Evolutionary conservation across 2,797 vertebrate species (phyloP).

Genomic region (Oceanodroma leucorhoa): DNA sequence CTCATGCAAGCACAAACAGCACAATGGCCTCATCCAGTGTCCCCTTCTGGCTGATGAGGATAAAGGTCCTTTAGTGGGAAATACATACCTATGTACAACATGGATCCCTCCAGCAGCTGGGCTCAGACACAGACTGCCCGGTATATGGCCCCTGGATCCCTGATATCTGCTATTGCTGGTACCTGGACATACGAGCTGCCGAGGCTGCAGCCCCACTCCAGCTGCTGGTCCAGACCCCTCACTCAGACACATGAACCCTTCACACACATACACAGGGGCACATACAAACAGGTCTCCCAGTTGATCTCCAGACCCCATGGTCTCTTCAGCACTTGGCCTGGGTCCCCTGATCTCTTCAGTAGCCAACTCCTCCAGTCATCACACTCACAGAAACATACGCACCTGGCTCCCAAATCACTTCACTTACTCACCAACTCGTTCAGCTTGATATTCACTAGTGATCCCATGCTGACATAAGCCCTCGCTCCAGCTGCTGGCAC

Average conservation of each 20-base stretch:
- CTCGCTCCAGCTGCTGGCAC: background rate
- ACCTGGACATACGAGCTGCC: background rate
- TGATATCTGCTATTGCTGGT: background rate
- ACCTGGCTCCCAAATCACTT: background rate
- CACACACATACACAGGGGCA: rapidly evolving
- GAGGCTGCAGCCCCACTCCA: background rate
- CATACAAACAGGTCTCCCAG: background rate
- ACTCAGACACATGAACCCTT: background rate
- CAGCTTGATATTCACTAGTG: background rate
- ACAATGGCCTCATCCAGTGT: background rate
- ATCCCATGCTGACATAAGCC: background rate
- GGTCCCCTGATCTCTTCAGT: background rate
- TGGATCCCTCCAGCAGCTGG: background rate
- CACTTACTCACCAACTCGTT: background rate
- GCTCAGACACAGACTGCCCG: background rate
- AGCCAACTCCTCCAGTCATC: background rate
- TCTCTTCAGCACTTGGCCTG: background rate
- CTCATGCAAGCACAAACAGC: background rate
- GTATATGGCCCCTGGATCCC: background rate
- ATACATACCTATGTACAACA: rapidly evolving
- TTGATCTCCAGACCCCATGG: background rate
- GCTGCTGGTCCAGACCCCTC: background rate
- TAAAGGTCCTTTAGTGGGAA: background rate
- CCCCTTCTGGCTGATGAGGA: background rate
- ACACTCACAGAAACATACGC: background rate